Percentiles rank a stretch among this genome's conserved stretches.
Evolutionary conservation across 2,888 invertebrate species (phyloP).

Genomic region (Ypsolopha scabrella): DNA sequence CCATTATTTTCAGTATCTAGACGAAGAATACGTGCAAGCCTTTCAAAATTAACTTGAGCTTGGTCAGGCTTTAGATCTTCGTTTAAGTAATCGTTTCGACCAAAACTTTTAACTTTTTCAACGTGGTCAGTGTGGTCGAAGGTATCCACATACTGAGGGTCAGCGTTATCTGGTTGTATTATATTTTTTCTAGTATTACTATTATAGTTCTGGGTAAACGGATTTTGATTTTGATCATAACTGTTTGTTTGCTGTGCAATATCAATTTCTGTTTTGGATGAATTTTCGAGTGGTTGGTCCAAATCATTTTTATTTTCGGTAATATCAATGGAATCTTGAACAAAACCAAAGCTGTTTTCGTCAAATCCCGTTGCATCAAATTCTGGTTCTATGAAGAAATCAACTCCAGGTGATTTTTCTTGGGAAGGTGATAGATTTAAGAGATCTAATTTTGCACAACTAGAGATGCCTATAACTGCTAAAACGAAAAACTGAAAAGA

Average conservation of each 20-base stretch:
- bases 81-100: slow-evolving; percentile 10
- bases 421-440: slow-evolving; percentile 43
- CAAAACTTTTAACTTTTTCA: no score
- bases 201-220: slow-evolving; percentile 6
- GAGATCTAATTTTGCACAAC: slow-evolving; percentile 47
- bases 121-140: no score
- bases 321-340: no score
- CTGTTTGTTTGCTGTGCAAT: neutral
- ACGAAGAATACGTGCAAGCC: slow-evolving; percentile 50
- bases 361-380: no score
- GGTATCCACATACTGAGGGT: no score
- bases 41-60: slow-evolving; percentile 45
- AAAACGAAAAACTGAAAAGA: slow-evolving; percentile 39
- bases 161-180: no score
- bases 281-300: no score
- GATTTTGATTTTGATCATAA: slow-evolving; percentile 11
- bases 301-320: no score
- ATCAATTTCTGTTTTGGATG: neutral
- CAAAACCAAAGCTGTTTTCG: no score
- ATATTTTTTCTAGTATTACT: slow-evolving; percentile 1
- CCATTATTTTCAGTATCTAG: slow-evolving; percentile 49
- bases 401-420: no score
- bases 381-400: no score
- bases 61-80: slow-evolving; percentile 28
- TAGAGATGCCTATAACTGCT: slow-evolving; percentile 32